These are phyloP conservation scores for Edolisoma coerulescens DNA, from an alignment of 2,113 vertebrate genomes.

Conservation along the genomic window DNA sequence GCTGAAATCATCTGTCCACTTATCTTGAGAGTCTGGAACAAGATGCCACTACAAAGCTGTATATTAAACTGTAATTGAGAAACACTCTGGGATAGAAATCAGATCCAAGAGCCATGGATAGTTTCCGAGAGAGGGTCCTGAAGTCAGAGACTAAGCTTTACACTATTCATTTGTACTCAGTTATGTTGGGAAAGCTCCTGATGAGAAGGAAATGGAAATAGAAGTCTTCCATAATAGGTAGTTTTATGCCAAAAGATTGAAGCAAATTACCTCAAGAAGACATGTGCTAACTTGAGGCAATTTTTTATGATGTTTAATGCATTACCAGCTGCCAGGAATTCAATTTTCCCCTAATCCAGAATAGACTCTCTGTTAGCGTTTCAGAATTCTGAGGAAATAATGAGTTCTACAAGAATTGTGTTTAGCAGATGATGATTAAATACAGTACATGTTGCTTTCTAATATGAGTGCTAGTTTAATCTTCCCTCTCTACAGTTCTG, in stretches of 20 bases:
- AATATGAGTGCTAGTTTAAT: neutral
- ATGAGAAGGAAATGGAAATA: conserved; percentile 40
- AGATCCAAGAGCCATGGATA: neutral
- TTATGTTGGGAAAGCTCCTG: conserved; percentile 14
- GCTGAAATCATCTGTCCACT: neutral
- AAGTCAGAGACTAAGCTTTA: conserved; percentile 20
- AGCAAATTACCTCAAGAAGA: conserved; percentile 4
- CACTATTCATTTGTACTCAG: neutral
- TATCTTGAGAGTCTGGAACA: conserved; percentile 1
- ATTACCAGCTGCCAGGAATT: neutral
- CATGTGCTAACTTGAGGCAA: neutral
- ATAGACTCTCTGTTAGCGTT: neutral
- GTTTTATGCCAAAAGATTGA: conserved; percentile 7
- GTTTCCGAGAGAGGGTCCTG: neutral
- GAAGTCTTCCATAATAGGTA: neutral
- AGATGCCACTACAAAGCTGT: conserved; percentile 9
- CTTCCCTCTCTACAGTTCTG: neutral
- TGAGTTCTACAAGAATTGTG: neutral
- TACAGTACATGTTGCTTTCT: neutral
- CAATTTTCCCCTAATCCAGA: neutral
- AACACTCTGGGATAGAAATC: conserved; percentile 16
- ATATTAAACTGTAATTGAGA: conserved; percentile 39
- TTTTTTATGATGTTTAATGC: conserved; percentile 1
- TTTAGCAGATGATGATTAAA: neutral
- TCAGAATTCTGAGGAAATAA: neutral